These are phyloP conservation scores for Tryphoninae sp. DNA, from an alignment of 2,888 invertebrate species.

Conservation along the genomic window DNA sequence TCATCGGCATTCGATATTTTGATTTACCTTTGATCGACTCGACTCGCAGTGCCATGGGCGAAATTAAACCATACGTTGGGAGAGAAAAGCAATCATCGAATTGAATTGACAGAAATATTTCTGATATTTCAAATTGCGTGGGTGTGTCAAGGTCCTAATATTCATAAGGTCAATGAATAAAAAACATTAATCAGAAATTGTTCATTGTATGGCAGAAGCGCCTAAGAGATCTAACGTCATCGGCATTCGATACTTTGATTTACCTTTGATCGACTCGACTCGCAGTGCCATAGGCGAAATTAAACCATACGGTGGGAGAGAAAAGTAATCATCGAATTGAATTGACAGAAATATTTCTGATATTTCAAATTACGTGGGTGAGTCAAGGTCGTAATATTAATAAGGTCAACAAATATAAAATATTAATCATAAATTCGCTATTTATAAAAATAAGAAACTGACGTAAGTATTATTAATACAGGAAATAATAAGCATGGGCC, in stretches of 20 bases:
- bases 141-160: background rate
- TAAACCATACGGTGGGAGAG: background rate
- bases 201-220: too few species aligned
- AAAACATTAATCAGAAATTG: too few species aligned
- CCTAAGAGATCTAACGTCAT: background rate
- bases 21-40: background rate
- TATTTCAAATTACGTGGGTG: background rate
- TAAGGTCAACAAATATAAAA: background rate
- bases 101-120: background rate
- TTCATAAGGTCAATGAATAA: background rate
- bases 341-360: background rate
- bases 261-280: background rate
- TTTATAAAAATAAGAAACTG: too few species aligned
- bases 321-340: background rate
- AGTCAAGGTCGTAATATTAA: background rate
- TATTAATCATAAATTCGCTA: too few species aligned
- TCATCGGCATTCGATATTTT: background rate
- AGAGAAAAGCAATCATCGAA: background rate
- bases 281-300: background rate
- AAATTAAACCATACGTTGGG: background rate
- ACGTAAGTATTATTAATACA: too few species aligned
- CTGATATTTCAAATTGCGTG: background rate
- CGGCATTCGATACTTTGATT: background rate
- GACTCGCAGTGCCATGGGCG: background rate
- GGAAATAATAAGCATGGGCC: too few species aligned